Base-by-base conservation (phyloP, 1,140 invertebrate species). In the Harlomillsia oculata region DNA sequence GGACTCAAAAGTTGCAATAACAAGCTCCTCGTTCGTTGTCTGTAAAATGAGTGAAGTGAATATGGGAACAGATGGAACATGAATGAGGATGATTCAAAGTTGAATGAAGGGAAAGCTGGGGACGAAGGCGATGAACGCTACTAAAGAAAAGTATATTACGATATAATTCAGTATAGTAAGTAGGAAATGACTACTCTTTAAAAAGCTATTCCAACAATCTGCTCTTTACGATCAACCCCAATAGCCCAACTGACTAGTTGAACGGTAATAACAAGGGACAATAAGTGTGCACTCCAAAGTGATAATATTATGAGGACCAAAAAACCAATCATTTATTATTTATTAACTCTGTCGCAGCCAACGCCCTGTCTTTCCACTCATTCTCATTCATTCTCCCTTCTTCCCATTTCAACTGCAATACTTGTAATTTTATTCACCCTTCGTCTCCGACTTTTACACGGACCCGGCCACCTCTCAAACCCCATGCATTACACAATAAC, bases 251-350 rank as follows among this genome's bases (percentile, higher is more conserved):
- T n/a, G 39, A 13, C 20, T 40, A n/a, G 6, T n/a, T 5, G 20
- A 8, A 16, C 21, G 16, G 43, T 26, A n/a, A 48, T 30, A 9
- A 48, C 5, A 48, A 20, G 28, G n/a, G 43, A 53, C 51, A 53
- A 41, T 44, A 53, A 53, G 40, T 53, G 52, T 34, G 36, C 41
- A 53, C 41, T 53, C 43, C 43, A 49, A 46, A 49, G 44, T 32
- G 53, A 56, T 56, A 43, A 48, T 48, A 46, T 46, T 40, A 48
- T 56, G 21, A 18, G 26, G 26, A 34, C 40, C 29, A 57, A 57
- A 58, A 41, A 51, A 32, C 40, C 28, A 16, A 58, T 58, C 39
- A 58, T 58, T 58, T 58, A 58, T 58, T 58, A 52, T 52, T 51
- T 40, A 58, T 58, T 58, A 58, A 58, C 23, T 58, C 40, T 30